Conservation (phyloP, 2,888 invertebrate genomes). For the Caenorhabditis macrosperma region DNA sequence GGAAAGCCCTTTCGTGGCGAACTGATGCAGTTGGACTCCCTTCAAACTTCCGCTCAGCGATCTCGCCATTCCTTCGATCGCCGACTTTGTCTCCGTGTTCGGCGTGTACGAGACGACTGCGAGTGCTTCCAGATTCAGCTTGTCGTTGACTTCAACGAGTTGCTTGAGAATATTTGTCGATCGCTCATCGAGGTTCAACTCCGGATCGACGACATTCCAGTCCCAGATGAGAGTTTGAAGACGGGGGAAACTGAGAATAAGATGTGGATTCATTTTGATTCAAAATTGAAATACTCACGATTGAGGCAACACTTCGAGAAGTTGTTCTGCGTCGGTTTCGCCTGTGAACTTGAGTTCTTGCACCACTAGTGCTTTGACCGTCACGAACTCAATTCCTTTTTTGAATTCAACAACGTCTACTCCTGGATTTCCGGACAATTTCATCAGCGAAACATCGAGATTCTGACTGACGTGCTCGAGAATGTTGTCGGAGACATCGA, state of each 20-base stretch:
- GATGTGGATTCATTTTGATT: background rate
- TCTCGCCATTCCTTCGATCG: conserved; percentile 47
- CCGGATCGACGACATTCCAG: conserved; percentile 69
- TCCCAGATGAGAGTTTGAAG: conserved; percentile 63
- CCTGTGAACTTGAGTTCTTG: conserved; percentile 59
- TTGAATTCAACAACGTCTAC: conserved; percentile 50
- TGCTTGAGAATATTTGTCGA: conserved; percentile 52
- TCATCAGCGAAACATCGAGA: conserved; percentile 52
- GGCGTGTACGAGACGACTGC: conserved; percentile 65
- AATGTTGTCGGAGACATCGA: conserved; percentile 55
- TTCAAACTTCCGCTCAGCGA: conserved; percentile 21
- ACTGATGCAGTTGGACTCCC: conserved; percentile 51
- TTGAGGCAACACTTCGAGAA: conserved; percentile 54
- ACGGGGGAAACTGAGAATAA: conserved; percentile 57
- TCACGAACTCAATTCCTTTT: conserved; percentile 55
- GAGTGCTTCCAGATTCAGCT: conserved; percentile 49
- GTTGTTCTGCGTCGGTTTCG: conserved; percentile 60
- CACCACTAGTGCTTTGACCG: conserved; percentile 56
- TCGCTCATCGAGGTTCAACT: conserved; percentile 50
- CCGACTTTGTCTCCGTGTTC: conserved; percentile 57
- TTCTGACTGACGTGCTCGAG: conserved; percentile 27
- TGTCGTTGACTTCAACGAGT: conserved; percentile 46
- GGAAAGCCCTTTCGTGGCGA: conserved; percentile 58
- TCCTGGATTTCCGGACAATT: conserved; percentile 59
- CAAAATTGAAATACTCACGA: conserved; percentile 37